These are phyloP conservation scores for Nemotelus pantherinus DNA, from an alignment of 2,888 invertebrate species.

Conservation along the genomic window DNA sequence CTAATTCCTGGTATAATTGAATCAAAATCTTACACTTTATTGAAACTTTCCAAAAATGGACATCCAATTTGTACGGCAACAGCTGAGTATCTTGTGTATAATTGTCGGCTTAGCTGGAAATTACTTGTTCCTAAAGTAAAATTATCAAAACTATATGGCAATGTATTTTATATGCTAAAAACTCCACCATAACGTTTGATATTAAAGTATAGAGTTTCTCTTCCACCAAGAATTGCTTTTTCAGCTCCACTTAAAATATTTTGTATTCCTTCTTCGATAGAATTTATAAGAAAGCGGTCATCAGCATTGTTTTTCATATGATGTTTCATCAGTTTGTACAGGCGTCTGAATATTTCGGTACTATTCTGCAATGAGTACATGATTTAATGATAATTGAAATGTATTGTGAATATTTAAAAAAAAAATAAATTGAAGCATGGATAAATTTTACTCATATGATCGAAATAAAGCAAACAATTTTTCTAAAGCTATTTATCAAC, in stretches of 20 bases:
- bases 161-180: background rate
- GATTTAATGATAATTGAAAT: too few relatives aligned
- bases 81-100: constrained; percentile 81
- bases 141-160: background rate
- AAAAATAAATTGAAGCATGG: too few relatives aligned
- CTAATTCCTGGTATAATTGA: background rate
- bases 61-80: constrained; percentile 81
- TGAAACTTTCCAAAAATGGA: constrained; percentile 78
- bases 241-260: constrained; percentile 71
- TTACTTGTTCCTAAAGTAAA: constrained; percentile 57
- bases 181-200: constrained; percentile 77
- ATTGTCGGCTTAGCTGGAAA: constrained; percentile 78
- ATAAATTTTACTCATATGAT: too few relatives aligned
- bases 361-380: constrained; percentile 69
- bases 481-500: too few relatives aligned
- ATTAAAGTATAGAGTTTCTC: constrained; percentile 80
- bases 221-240: constrained; percentile 75
- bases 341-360: constrained; percentile 76
- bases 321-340: constrained; percentile 74
- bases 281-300: constrained; percentile 71
- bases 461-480: too few relatives aligned
- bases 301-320: constrained; percentile 61
- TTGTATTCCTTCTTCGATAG: constrained; percentile 77
- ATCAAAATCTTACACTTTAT: constrained; percentile 70
- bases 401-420: too few relatives aligned